Evolutionary conservation across 2,113 vertebrate species (phyloP), one percentile per base, ranked within the genome.

Genomic region (Sceloporus undulatus): DNA sequence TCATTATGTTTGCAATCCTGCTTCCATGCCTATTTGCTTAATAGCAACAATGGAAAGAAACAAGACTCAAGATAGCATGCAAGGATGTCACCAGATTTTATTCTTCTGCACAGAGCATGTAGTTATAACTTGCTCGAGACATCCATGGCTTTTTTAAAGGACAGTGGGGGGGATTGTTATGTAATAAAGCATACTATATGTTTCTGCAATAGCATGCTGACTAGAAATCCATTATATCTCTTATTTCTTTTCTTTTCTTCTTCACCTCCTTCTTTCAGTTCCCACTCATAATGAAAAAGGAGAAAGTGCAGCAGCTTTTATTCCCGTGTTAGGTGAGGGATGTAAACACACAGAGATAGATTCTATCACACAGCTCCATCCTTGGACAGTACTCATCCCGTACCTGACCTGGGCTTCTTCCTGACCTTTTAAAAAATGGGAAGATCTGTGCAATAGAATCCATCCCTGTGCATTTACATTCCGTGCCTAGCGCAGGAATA

Each of bases 71-170:
- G 93, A 91, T 90, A 84, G 84, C 92, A 95, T 90, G 88, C 87
- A 93, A 89, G 1, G 0, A 87, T 94, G 88, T 85, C 89, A 89
- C 86, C 87, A 42, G 91, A 82, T 92, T 93, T 0, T 88, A 66
- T 91, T 90, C 90, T 86, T 88, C 88, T 88, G 54, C 85, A 95
- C 93, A 93, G 85, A 94, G 75, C 84, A 82, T 82, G 82, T 90
- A 91, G 91, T 94, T 95, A 95, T 85, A 92, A 94, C 86, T 91
- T 93, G 18, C 91, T 76, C 85, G 80, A 93, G 84, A 48, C 87
- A 93, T 88, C 82, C 90, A 79, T 82, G 86, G 23, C n/a, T 42
- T 78, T 93, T 93, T 93, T 93, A 92, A 93, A 93, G 92, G 86
- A 82, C 89, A 87, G 91, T 34, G 34, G 42, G 91, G 14, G 93